phyloP scores from a whole-genome alignment of 2,113 vertebrate species.

The Oreochromis tanganicae region DNA sequence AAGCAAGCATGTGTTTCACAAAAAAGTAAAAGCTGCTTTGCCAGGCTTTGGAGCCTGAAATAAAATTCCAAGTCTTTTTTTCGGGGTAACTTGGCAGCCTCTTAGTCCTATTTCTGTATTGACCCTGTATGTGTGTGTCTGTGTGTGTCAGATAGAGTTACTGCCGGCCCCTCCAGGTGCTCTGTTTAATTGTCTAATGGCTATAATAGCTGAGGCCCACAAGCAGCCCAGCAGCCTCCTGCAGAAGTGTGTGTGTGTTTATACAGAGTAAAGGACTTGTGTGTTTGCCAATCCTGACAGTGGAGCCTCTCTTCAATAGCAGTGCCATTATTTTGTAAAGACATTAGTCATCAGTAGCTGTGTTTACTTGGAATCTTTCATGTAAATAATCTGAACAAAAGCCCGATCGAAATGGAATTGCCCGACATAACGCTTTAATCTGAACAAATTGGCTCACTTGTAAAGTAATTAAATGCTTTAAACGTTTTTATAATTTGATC shows the following conservation, averaged over 20 bases:
- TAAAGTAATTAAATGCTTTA: not conserved
- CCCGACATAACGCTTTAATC: not conserved
- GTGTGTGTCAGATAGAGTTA: constrained; percentile 27
- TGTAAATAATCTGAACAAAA: not conserved
- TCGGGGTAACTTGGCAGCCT: not conserved
- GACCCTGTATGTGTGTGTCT: not conserved
- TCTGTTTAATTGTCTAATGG: constrained; percentile 40
- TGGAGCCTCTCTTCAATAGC: not conserved
- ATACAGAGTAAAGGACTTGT: not conserved
- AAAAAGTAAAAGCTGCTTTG: not conserved
- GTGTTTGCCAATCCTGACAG: not conserved
- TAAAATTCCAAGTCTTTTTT: not conserved
- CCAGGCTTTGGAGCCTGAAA: not conserved
- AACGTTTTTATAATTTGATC: not conserved
- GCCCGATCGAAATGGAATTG: not conserved
- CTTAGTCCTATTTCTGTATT: constrained; percentile 15
- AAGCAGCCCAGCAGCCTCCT: not conserved
- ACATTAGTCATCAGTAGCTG: not conserved
- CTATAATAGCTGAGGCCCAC: not conserved
- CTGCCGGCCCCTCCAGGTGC: constrained; percentile 6
- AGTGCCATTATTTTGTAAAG: not conserved
- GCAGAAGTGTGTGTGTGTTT: not conserved
- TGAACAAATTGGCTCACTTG: not conserved
- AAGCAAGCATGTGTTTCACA: not conserved
- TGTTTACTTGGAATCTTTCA: not conserved